These are phyloP conservation scores for Rhizomys pruinosus DNA, from an alignment of 2,113 vertebrate species.

Conservation along the genomic window DNA sequence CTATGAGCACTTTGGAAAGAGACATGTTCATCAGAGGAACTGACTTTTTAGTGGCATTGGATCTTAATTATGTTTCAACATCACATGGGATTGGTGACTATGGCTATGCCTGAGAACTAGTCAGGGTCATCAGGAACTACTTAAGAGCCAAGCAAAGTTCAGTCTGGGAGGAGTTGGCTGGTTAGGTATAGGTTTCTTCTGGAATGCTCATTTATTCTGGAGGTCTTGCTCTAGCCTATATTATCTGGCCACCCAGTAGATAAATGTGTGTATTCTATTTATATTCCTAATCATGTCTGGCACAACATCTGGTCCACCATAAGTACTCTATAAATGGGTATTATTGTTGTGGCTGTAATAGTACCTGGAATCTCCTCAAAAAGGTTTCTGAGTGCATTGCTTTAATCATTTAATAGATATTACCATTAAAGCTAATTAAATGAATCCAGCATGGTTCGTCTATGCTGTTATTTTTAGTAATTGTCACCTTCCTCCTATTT, in stretches of 20 bases:
- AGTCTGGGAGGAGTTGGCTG: background rate
- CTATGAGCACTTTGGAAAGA: background rate
- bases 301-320: no score
- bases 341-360: background rate
- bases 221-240: background rate
- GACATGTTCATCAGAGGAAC: background rate
- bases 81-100: background rate
- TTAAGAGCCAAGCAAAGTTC: background rate
- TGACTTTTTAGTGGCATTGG: background rate
- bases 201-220: background rate
- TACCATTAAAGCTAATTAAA: slow-evolving; percentile 78
- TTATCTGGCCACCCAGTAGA: background rate
- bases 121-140: background rate
- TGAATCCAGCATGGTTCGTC: slow-evolving; percentile 69
- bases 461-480: slow-evolving; percentile 62
- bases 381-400: slow-evolving; percentile 70
- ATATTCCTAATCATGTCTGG: background rate
- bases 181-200: background rate
- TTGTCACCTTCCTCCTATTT: slow-evolving; percentile 75
- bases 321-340: background rate
- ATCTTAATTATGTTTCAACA: slow-evolving; percentile 28
- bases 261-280: background rate
- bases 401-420: slow-evolving; percentile 81
- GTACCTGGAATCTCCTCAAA: background rate
- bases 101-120: background rate